Base-by-base conservation (phyloP, 2,113 vertebrate genomes). In the Anguilla rostrata region DNA sequence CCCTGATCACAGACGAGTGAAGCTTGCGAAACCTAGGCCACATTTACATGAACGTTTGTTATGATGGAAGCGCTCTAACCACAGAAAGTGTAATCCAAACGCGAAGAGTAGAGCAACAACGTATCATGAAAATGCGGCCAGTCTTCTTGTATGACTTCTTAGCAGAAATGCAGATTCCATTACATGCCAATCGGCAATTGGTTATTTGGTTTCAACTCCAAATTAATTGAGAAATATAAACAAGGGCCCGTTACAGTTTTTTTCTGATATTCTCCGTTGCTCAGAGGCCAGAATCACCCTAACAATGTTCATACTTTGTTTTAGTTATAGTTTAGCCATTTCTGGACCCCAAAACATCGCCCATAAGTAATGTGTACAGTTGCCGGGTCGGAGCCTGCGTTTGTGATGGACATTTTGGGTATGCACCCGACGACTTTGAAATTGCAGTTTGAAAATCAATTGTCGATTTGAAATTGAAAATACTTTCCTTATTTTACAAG, bases 391-490 rank as follows among this genome's bases (percentile, higher is more conserved):
- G 12, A 20, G 9, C 22, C 66, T 80, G 39, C 34, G 9, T 56
- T 83, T 39, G 7, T 57, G 46, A 12, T 87, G 60, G 57, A 46
- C 63, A 29, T 29, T 39, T 46, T 83, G 53, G 49, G 34, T 39
- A 3, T 40, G 43, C 22, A 26, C 41, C 20, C 39, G 40, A 39
- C 22, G 80, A 39, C 26, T 16, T 80, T 39, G 39, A 40, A 39
- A 22, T 29, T 29, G 39, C 53, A 57, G 39, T 87, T 41, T 40
- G 63, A n/a, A 22, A 60, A 79, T 49, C 87, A 88, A 93, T 95
- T 95, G 95, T 95, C 95, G 90, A 94, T 95, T 95, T 93, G 94
- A 88, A 91, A 92, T 92, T 91, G 90, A 92, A 92, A 93, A 93
- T 92, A 93, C 92, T 93, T 91, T 92, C 89, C 86, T 91, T 93